Evolutionary conservation across 1,140 invertebrate species (phyloP).

Genomic region (Bombus superbus): DNA sequence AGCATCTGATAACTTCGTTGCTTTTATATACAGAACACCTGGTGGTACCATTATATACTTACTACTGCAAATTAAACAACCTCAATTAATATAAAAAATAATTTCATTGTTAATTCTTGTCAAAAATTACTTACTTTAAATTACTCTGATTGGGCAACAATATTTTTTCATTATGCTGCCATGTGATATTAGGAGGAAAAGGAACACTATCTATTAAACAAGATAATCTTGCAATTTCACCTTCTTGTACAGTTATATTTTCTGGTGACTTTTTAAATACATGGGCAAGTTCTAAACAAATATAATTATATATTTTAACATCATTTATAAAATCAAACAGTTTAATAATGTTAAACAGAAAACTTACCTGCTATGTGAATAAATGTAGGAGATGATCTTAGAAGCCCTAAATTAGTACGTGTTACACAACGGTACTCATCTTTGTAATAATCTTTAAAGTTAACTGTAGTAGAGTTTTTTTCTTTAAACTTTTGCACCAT

Average conservation of each 20-base stretch:
- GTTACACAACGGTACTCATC: conserved; percentile 79
- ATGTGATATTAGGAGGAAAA: conserved; percentile 82
- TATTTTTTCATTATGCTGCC: conserved; percentile 82
- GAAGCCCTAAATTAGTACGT: conserved; percentile 72
- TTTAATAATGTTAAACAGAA: neutral
- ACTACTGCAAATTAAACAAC: conserved; percentile 38
- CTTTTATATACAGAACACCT: conserved; percentile 85
- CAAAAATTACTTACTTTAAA: conserved; percentile 73
- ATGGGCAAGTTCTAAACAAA: conserved; percentile 80
- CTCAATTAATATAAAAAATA: conserved; percentile 43
- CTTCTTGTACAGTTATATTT: conserved; percentile 80
- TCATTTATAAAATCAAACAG: neutral
- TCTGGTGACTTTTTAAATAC: conserved; percentile 81
- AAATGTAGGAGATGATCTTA: conserved; percentile 76
- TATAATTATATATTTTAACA: conserved; percentile 15
- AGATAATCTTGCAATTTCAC: conserved; percentile 82
- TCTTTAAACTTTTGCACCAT: conserved; percentile 74
- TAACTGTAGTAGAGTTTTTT: conserved; percentile 65
- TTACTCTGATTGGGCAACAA: conserved; percentile 77
- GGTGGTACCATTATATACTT: conserved; percentile 83
- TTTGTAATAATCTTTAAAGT: conserved; percentile 58
- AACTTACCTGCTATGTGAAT: conserved; percentile 77
- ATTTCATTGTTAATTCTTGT: conserved; percentile 43
- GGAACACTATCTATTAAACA: conserved; percentile 84
- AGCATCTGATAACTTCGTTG: conserved; percentile 83